Evolutionary conservation across 1,140 invertebrate genomes (phyloP).

Genomic region (Drosophila truncata): DNA sequence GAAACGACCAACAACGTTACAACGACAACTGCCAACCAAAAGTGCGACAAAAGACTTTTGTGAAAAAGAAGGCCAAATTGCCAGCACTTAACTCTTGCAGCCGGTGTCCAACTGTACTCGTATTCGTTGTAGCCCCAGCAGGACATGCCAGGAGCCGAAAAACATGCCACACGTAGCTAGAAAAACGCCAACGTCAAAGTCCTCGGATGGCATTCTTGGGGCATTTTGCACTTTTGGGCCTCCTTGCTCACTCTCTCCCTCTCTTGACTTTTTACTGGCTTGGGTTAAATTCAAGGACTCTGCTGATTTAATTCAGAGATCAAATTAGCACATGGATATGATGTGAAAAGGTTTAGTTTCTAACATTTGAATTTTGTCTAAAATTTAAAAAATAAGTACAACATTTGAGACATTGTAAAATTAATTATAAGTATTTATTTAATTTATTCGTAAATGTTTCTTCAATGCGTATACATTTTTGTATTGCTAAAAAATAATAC

Average conservation of each 20-base stretch:
- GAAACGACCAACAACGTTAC: constrained; percentile 10
- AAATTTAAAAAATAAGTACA: no score
- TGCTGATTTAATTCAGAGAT: constrained; percentile 24
- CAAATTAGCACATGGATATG: not conserved
- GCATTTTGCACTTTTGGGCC: constrained; percentile 28
- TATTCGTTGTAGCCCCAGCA: constrained; percentile 26
- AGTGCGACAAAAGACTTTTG: constrained; percentile 41
- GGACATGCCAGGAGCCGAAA: constrained; percentile 37
- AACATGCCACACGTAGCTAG: constrained; percentile 46
- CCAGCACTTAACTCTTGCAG: constrained; percentile 67
- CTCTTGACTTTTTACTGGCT: constrained; percentile 2
- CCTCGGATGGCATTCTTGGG: constrained; percentile 33
- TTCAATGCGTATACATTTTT: no score
- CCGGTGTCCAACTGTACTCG: constrained; percentile 72
- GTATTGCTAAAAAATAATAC: no score
- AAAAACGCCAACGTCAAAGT: constrained; percentile 49
- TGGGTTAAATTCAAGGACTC: constrained; percentile 1
- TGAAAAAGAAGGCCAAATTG: constrained; percentile 68
- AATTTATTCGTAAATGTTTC: accelerated
- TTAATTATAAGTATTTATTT: not conserved
- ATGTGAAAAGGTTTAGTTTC: not conserved
- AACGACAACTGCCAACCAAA: constrained; percentile 7
- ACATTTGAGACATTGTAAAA: not conserved
- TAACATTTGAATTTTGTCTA: no score
- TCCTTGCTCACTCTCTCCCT: not conserved